Conservation (phyloP, 1,140 invertebrate species). For the Drosophila teissieri region DNA sequence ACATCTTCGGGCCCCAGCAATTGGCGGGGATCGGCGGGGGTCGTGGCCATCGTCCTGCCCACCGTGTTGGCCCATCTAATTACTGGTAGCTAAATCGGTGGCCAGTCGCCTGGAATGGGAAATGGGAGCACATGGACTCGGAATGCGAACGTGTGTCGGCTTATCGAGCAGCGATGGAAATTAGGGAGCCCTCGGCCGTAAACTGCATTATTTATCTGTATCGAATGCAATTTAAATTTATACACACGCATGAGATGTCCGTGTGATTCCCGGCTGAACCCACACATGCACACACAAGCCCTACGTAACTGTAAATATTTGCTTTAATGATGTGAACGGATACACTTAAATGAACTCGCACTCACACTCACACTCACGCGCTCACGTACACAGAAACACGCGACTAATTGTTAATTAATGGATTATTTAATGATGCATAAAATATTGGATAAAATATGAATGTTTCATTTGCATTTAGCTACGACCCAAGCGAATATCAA, state of each 20-base stretch:
- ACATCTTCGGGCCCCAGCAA: slow-evolving; percentile 46
- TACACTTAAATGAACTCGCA: slow-evolving; percentile 53
- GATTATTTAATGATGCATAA: slow-evolving; percentile 79
- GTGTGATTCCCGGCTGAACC: slow-evolving; percentile 26
- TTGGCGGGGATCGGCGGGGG: slow-evolving; percentile 5
- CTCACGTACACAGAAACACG: slow-evolving; percentile 23
- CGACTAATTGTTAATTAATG: slow-evolving; percentile 80
- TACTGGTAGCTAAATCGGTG: slow-evolving; percentile 53
- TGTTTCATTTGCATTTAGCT: slow-evolving; percentile 64
- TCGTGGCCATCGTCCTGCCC: slow-evolving; percentile 29
- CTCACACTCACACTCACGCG: slow-evolving; percentile 10
- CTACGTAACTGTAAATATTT: slow-evolving; percentile 71
- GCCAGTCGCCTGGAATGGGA: background rate
- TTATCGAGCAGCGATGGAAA: slow-evolving; percentile 58
- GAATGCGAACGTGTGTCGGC: slow-evolving; percentile 39
- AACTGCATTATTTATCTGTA: slow-evolving; percentile 55
- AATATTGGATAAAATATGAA: slow-evolving; percentile 69
- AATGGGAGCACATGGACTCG: slow-evolving; percentile 13
- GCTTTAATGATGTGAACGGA: slow-evolving; percentile 64
- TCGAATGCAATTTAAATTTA: slow-evolving; percentile 34
- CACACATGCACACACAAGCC: slow-evolving; percentile 22
- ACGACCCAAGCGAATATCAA: slow-evolving; percentile 50
- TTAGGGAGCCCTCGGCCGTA: slow-evolving; percentile 30
- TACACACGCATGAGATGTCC: slow-evolving; percentile 27
- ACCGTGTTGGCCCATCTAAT: slow-evolving; percentile 28